A percentile compares a stretch with the other conserved stretches of the same genome.
Conservation (phyloP, 2,888 invertebrate species). For the Agelastica alni region DNA sequence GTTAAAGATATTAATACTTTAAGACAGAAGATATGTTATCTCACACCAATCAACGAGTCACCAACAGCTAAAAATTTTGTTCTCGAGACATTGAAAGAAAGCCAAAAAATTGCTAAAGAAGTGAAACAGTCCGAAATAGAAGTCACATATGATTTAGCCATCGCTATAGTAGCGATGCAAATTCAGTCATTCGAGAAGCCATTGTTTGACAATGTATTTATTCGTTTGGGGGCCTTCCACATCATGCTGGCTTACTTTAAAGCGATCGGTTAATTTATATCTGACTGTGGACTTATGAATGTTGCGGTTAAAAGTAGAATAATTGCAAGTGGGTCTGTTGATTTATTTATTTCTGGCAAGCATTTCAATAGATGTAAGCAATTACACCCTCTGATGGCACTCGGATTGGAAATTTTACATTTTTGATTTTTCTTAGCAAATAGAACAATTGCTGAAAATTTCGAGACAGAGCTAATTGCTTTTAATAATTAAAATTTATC, state of each 20-base stretch:
- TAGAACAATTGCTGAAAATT: conserved; percentile 11
- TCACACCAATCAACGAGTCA: conserved; percentile 42
- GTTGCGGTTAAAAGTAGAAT: conserved; percentile 37
- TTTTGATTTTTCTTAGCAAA: background rate
- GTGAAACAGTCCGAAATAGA: conserved; percentile 21
- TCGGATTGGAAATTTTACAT: conserved; percentile 25
- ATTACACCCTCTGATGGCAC: conserved; percentile 31
- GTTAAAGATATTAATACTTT: conserved; percentile 2
- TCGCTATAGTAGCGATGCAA: conserved; percentile 40
- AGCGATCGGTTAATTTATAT: conserved; percentile 44
- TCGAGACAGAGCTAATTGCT: conserved; percentile 9
- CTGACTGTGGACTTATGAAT: conserved; percentile 37
- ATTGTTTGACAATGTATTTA: conserved; percentile 44
- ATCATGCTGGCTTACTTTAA: conserved; percentile 44
- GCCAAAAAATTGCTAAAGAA: conserved; percentile 35
- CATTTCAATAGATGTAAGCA: conserved; percentile 45
- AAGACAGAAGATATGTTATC: conserved; percentile 24
- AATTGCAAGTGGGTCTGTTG: conserved; percentile 39
- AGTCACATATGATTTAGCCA: conserved; percentile 42
- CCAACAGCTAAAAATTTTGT: conserved; percentile 39
- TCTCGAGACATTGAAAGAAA: conserved; percentile 31
- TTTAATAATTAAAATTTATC: conserved; percentile 9
- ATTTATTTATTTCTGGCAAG: conserved; percentile 37
- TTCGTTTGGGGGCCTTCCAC: conserved; percentile 49
- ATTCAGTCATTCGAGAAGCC: conserved; percentile 31